Evolutionary conservation across 2,888 invertebrate species (phyloP).

Genomic region (Alsophila aescularia): DNA sequence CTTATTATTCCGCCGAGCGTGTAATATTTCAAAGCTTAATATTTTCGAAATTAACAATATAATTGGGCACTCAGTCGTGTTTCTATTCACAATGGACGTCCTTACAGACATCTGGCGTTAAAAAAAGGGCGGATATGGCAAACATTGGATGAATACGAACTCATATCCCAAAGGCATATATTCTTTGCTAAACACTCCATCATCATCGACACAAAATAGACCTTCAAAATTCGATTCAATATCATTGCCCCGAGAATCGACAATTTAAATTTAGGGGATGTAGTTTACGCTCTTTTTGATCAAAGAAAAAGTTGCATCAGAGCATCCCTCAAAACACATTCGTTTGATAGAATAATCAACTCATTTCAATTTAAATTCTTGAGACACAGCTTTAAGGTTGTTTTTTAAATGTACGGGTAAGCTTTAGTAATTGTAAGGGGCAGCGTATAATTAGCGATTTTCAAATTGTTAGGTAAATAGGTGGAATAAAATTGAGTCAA

Average conservation of each 20-base stretch:
- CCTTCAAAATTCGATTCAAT: slow-evolving; percentile 41
- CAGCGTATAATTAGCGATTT: slow-evolving; percentile 81
- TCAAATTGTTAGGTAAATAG: slow-evolving; percentile 73
- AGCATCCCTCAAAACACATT: slow-evolving; percentile 81
- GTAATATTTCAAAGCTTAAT: slow-evolving; percentile 79
- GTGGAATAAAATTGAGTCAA: slow-evolving; percentile 44
- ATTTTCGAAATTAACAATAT: slow-evolving; percentile 84
- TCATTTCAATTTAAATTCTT: slow-evolving; percentile 35
- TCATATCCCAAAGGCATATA: slow-evolving; percentile 70
- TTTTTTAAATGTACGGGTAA: slow-evolving; percentile 46
- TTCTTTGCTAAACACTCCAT: slow-evolving; percentile 29
- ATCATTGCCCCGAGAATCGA: slow-evolving; percentile 16
- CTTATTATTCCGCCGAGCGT: slow-evolving; percentile 77
- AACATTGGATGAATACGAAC: slow-evolving; percentile 75
- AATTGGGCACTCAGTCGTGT: slow-evolving; percentile 79
- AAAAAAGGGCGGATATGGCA: slow-evolving; percentile 83
- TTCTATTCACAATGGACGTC: slow-evolving; percentile 59
- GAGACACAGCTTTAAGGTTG: slow-evolving; percentile 36
- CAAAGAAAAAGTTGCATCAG: slow-evolving; percentile 67
- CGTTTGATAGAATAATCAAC: slow-evolving; percentile 35
- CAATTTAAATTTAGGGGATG: slow-evolving; percentile 34
- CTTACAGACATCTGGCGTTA: slow-evolving; percentile 76
- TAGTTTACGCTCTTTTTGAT: slow-evolving; percentile 43
- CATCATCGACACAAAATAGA: slow-evolving; percentile 22
- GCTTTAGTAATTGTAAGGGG: slow-evolving; percentile 73